Evolutionary conservation across 2,797 vertebrate species (phyloP).

Genomic region (Craterocephalus amniculus): DNA sequence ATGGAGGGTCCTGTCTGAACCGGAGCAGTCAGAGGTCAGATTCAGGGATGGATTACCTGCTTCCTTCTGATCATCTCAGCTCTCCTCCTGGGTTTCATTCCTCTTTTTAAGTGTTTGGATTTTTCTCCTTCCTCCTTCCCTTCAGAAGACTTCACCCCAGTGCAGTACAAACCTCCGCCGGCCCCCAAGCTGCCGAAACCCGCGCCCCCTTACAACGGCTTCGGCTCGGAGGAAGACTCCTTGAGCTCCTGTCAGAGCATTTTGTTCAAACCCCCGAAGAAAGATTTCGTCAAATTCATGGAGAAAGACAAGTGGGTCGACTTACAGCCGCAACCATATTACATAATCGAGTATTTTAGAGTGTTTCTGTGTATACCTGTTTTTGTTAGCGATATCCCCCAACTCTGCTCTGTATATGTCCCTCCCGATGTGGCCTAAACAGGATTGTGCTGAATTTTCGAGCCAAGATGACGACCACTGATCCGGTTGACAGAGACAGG

Average conservation of each 20-base stretch:
- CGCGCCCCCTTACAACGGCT: conserved; percentile 91
- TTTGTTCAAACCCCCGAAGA: conserved; percentile 79
- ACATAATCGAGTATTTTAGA: conserved; percentile 10
- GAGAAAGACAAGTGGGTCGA: conserved; percentile 89
- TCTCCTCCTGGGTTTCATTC: conserved; percentile 30
- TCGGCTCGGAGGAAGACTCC: conserved; percentile 95
- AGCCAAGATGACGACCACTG: conserved; percentile 82
- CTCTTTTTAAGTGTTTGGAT: conserved; percentile 47
- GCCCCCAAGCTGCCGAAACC: conserved; percentile 74
- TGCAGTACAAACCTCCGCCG: conserved; percentile 80
- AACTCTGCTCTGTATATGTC: conserved; percentile 11
- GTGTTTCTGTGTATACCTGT: conserved; percentile 14
- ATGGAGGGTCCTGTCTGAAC: conserved; percentile 63
- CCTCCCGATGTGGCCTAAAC: conserved; percentile 80
- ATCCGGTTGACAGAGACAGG: conserved; percentile 74
- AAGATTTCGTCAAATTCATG: conserved; percentile 86
- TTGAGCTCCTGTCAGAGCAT: conserved; percentile 86
- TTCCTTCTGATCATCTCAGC: conserved; percentile 41
- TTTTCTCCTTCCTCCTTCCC: conserved; percentile 29
- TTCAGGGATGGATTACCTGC: conserved; percentile 59
- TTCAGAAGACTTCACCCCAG: conserved; percentile 87
- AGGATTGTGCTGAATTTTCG: conserved; percentile 86
- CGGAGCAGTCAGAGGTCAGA: conserved; percentile 53
- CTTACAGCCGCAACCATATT: conserved; percentile 28
- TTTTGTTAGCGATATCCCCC: not conserved